Evolutionary conservation across 2,797 vertebrate species (phyloP), one percentile per base, ranked within the genome.

Genomic region (Tenualosa ilisha): DNA sequence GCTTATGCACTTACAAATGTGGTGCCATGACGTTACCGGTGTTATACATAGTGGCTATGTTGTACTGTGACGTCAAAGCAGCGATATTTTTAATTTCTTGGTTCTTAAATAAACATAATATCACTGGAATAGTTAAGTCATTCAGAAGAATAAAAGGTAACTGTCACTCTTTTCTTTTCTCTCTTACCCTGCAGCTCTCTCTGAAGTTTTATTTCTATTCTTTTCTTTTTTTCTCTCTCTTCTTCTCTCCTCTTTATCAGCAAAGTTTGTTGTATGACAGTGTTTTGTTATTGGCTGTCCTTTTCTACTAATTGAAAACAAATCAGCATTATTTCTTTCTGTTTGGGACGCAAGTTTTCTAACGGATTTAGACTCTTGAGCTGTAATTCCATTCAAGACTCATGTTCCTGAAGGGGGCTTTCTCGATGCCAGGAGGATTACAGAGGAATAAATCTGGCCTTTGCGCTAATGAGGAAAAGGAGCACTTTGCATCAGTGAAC

Each of bases 391-490:
- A 91, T 94, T 93, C 89, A 90, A 88, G 90, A 24, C 90, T 83
- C 86, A 90, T 88, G 84, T 81, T 84, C 89, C 88, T 88, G 86
- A 85, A 91, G 89, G 86, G 86, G 86, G 82, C 31, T 51, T 85
- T 54, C 56, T 86, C 53, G 43, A 89, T 91, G 91, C 92, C 90
- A 91, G 90, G 91, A 89, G 89, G 89, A 93, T 93, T 93, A 93
- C 87, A 92, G 84, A 89, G 86, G 83, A 91, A 90, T 86, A 86
- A 87, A 90, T 90, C 88, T 88, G 56, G 87, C 89, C 37, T 88
- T 93, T 88, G 82, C 87, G 85, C 89, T 93, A 92, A 93, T 92
- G 90, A 94, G 92, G 88, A 2, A 1, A 85, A 81, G 49, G 53
- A 12, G 8, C 59, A 72, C 22, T 56, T 59, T 63, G 50, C 43